A percentile compares a stretch with the other conserved stretches of the same genome.
Evolutionary conservation across 2,113 vertebrate genomes (phyloP).

Genomic region (Hylia prasina): DNA sequence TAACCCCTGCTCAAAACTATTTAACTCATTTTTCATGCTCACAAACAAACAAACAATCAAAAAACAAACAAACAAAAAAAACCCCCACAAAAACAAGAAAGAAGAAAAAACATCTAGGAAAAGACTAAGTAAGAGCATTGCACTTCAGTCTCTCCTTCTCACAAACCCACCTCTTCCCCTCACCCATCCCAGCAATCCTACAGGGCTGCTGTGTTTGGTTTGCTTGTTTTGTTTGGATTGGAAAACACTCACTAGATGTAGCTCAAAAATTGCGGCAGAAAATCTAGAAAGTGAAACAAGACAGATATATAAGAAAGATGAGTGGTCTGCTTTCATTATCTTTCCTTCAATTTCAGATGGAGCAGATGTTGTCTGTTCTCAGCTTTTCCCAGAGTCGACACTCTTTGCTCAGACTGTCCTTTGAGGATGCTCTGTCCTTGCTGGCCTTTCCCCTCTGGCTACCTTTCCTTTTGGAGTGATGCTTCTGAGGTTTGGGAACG

Average conservation of each 20-base stretch:
- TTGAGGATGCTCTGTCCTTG: background rate
- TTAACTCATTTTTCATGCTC: background rate
- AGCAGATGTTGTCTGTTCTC: background rate
- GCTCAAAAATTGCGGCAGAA: background rate
- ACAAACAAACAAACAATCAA: background rate
- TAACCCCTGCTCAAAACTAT: background rate
- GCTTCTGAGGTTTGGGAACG: background rate
- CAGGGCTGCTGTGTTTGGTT: background rate
- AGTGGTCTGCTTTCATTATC: background rate
- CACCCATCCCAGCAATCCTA: background rate
- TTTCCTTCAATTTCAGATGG: background rate
- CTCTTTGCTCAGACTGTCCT: background rate
- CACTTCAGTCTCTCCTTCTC: background rate
- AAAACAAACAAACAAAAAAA: background rate
- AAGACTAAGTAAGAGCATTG: background rate
- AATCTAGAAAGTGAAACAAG: background rate
- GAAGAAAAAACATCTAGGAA: background rate
- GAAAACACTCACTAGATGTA: background rate
- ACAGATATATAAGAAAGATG: background rate
- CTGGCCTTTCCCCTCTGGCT: background rate
- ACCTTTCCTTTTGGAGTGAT: background rate
- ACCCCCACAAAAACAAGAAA: background rate
- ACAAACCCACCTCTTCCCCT: background rate
- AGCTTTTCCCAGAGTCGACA: background rate
- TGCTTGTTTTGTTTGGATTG: constrained; percentile 1